A percentile compares a stretch with the other conserved stretches of the same genome.
These are phyloP conservation scores for Anhinga anhinga DNA, from an alignment of 2,113 vertebrate genomes.

Conservation along the genomic window DNA sequence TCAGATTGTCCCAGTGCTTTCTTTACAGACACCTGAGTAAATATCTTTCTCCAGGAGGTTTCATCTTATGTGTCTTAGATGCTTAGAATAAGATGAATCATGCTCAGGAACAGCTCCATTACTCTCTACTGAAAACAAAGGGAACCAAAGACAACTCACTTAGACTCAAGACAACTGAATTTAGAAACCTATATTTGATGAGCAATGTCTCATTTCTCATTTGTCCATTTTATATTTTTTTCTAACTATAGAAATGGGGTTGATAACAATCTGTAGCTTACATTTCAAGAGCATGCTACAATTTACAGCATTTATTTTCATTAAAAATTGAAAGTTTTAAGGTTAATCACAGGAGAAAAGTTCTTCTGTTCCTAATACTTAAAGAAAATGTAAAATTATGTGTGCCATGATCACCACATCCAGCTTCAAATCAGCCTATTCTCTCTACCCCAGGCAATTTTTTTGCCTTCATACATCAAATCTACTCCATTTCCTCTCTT, in stretches of 20 bases:
- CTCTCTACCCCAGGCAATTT: not conserved
- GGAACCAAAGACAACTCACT: not conserved
- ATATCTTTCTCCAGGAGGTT: not conserved
- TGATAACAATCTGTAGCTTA: not conserved
- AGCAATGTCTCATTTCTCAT: not conserved
- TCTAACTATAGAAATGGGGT: not conserved
- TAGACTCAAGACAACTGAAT: not conserved
- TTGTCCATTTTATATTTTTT: not conserved
- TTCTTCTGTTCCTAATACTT: not conserved
- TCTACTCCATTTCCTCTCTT: not conserved
- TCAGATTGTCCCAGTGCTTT: not conserved
- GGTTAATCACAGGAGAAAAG: not conserved
- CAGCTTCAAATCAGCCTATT: not conserved
- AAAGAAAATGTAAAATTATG: not conserved
- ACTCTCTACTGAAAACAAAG: not conserved
- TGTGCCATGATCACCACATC: not conserved
- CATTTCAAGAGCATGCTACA: not conserved
- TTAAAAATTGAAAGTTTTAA: not conserved
- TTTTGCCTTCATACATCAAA: not conserved
- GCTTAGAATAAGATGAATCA: not conserved
- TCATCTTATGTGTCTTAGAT: not conserved
- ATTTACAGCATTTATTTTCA: not conserved
- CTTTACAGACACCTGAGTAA: not conserved
- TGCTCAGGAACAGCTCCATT: not conserved
- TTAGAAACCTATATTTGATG: not conserved